Evolutionary conservation across 2,797 vertebrate species (phyloP).

Genomic region (Platalea minor): DNA sequence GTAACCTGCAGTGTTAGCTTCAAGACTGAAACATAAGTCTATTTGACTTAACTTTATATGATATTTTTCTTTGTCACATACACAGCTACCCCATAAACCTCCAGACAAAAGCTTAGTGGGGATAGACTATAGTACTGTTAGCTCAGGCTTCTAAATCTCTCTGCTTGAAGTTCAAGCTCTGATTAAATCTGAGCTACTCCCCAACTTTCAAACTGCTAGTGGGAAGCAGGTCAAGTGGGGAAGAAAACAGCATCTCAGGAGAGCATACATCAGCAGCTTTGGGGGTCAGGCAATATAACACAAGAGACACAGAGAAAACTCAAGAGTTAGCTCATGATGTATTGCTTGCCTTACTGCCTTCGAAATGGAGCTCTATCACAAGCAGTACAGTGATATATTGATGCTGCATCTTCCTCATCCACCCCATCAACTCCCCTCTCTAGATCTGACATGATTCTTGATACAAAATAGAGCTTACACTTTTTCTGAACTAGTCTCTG

Average conservation of each 20-base stretch:
- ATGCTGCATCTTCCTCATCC: not conserved
- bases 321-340: conserved; percentile 23
- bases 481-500: not conserved
- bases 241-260: not conserved
- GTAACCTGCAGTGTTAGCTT: not conserved
- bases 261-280: conserved; percentile 38
- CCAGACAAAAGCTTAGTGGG: not conserved
- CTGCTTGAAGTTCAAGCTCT: not conserved
- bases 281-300: conserved; percentile 54
- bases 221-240: not conserved
- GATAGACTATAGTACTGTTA: not conserved
- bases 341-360: not conserved
- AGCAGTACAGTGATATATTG: not conserved
- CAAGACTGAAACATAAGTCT: not conserved
- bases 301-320: conserved; percentile 18
- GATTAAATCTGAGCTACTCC: not conserved
- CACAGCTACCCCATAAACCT: not conserved
- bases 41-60: not conserved
- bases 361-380: not conserved
- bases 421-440: not conserved
- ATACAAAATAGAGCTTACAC: not conserved
- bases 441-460: not conserved
- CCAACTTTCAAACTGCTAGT: not conserved
- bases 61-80: not conserved
- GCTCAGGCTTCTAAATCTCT: not conserved